A percentile compares a stretch with the other conserved stretches of the same genome.
Conservation (phyloP, 2,113 vertebrate genomes). For the Stegastes partitus region DNA sequence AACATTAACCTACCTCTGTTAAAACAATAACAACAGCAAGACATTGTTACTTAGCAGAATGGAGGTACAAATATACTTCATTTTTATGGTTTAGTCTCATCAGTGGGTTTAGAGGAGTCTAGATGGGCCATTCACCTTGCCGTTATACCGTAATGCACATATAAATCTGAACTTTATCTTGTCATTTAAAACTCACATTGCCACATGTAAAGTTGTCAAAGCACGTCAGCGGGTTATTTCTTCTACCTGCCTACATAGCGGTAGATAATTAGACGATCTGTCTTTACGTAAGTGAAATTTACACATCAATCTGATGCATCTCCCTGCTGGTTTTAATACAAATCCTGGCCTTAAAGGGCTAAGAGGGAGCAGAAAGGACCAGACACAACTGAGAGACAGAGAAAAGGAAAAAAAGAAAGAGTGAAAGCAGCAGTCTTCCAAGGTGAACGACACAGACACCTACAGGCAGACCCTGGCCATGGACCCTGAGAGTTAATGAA, state of each 20-base stretch:
- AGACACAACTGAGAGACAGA: slow-evolving; percentile 31
- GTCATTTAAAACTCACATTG: slow-evolving; percentile 15
- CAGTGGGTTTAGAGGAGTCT: slow-evolving; percentile 36
- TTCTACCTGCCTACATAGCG: not conserved
- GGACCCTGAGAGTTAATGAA: slow-evolving; percentile 78
- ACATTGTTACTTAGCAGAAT: slow-evolving; percentile 1
- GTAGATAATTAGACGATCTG: slow-evolving; percentile 26
- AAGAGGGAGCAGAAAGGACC: slow-evolving; percentile 7
- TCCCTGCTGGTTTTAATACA: slow-evolving; percentile 25
- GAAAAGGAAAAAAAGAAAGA: slow-evolving; percentile 28
- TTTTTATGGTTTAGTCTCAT: slow-evolving; percentile 25
- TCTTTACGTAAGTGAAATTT: slow-evolving; percentile 43
- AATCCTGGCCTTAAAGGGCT: slow-evolving; percentile 10
- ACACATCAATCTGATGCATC: slow-evolving; percentile 16
- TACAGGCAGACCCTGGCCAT: slow-evolving; percentile 50
- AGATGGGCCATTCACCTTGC: slow-evolving; percentile 9
- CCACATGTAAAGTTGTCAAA: slow-evolving; percentile 12
- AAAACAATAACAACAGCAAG: slow-evolving; percentile 28
- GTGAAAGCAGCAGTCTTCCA: slow-evolving; percentile 53
- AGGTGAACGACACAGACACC: slow-evolving; percentile 62
- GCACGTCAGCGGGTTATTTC: slow-evolving; percentile 1
- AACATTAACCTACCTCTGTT: slow-evolving; percentile 45
- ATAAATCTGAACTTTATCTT: slow-evolving; percentile 1
- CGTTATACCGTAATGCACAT: slow-evolving; percentile 3
- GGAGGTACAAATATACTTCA: not conserved